These are phyloP conservation scores for Odontomyia ornata DNA, from an alignment of 2,888 invertebrate genomes.

Conservation along the genomic window DNA sequence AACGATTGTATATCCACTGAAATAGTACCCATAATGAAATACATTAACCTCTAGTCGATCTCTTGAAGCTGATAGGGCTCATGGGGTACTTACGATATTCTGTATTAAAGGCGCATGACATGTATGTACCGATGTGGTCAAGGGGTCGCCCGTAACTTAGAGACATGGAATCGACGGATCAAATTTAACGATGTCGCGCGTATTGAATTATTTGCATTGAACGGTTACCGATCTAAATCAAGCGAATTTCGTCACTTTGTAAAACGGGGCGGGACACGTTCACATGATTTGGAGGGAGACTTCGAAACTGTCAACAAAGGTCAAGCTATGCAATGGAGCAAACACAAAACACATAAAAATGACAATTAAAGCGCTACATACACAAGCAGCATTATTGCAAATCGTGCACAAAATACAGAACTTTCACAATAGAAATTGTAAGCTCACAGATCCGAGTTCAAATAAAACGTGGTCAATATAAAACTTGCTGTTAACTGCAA, in stretches of 20 bases:
- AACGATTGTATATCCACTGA: no score
- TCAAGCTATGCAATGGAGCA: not conserved
- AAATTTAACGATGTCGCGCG: slow-evolving; percentile 31
- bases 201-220: slow-evolving; percentile 4
- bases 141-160: slow-evolving; percentile 36
- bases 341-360: no score
- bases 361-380: not conserved
- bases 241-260: no score
- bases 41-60: not conserved
- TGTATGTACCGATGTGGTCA: not conserved
- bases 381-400: not conserved
- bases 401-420: not conserved
- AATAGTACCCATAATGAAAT: no score
- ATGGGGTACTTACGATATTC: no score
- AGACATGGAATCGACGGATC: slow-evolving; percentile 36
- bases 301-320: not conserved
- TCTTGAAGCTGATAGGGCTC: not conserved
- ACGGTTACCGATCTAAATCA: not conserved
- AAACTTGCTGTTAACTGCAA: not conserved
- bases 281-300: not conserved
- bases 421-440: not conserved
- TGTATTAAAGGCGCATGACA: no score
- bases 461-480: slow-evolving; percentile 23
- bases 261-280: no score
- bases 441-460: slow-evolving; percentile 9